Conservation (phyloP, 1,140 invertebrate genomes). For the Bombus fervidus region DNA sequence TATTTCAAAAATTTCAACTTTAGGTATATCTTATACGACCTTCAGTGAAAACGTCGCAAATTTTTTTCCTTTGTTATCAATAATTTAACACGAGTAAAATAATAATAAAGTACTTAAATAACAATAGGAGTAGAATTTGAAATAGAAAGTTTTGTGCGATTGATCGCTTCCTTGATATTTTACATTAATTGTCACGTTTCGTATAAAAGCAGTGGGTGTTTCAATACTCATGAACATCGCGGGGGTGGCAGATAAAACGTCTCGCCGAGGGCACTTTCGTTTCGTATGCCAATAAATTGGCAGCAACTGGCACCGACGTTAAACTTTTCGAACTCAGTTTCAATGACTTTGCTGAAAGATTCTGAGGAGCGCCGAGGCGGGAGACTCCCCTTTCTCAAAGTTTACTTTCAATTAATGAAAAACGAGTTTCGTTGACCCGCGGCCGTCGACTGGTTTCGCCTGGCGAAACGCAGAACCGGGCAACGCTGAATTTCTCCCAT, state of each 20-base stretch:
- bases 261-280: slow-evolving; percentile 32
- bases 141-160: not conserved
- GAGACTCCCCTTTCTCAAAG: slow-evolving; percentile 48
- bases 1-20: not conserved
- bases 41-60: too few species aligned
- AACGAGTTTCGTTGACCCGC: slow-evolving; percentile 69
- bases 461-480: slow-evolving; percentile 37
- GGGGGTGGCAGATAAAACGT: slow-evolving; percentile 2
- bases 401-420: slow-evolving; percentile 74
- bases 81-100: too few species aligned
- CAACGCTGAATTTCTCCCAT: slow-evolving; percentile 27
- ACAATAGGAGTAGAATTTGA: too few species aligned
- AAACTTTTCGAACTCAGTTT: slow-evolving; percentile 57
- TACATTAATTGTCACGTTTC: not conserved
- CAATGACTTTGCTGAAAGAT: slow-evolving; percentile 64
- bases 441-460: slow-evolving; percentile 45
- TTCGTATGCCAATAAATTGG: slow-evolving; percentile 45
- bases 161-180: not conserved
- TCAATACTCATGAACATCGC: not conserved
- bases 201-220: not conserved
- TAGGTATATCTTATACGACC: too few species aligned
- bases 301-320: slow-evolving; percentile 45
- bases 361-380: slow-evolving; percentile 42
- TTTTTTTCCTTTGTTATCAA: too few species aligned
- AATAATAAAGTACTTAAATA: not conserved